Evolutionary conservation across 1,140 invertebrate species (phyloP).

Genomic region (Battus philenor): DNA sequence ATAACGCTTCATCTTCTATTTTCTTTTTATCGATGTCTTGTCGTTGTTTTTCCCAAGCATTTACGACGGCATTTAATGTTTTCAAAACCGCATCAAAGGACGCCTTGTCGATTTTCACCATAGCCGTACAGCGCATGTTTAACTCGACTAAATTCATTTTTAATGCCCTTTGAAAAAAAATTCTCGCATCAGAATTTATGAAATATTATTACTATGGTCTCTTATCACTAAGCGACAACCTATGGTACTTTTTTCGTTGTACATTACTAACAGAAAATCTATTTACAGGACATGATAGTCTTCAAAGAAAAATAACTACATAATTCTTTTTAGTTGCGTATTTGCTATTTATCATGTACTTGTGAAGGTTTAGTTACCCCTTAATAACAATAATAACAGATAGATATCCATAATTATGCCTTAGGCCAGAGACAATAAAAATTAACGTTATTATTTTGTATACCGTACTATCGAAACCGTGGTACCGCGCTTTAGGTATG

Average conservation of each 20-base stretch:
- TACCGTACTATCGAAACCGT: too few species aligned
- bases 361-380: too few species aligned
- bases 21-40: constrained; percentile 81
- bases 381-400: too few species aligned
- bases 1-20: constrained; percentile 87
- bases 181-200: background rate
- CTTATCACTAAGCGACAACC: too few species aligned
- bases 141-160: constrained; percentile 82
- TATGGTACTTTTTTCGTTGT: too few species aligned
- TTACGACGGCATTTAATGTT: constrained; percentile 79
- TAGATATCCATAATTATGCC: background rate
- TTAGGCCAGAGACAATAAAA: background rate
- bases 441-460: background rate
- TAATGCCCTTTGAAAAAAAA: constrained; percentile 73
- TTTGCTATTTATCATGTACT: too few species aligned
- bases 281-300: too few species aligned
- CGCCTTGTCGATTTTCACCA: constrained; percentile 64
- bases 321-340: background rate
- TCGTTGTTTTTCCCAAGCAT: constrained; percentile 86
- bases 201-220: background rate
- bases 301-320: too few species aligned
- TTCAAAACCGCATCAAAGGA: constrained; percentile 74
- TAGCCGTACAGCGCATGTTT: constrained; percentile 75
- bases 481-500: too few species aligned
- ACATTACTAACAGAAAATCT: too few species aligned